These are phyloP conservation scores for Caenorhabditis japonica DNA, from an alignment of 2,888 invertebrate species.

Conservation along the genomic window DNA sequence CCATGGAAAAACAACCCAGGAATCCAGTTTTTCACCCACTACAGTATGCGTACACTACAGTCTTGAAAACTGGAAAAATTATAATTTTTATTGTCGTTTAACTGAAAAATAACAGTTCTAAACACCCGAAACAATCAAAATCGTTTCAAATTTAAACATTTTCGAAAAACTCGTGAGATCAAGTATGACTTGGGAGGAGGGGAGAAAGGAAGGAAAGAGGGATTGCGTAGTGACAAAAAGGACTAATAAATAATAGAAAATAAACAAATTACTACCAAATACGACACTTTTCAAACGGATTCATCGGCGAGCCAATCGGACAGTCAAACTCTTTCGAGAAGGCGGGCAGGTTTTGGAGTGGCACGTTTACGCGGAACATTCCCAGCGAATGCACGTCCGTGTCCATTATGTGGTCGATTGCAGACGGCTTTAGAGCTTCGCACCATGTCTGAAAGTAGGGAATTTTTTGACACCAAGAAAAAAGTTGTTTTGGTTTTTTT, in stretches of 20 bases:
- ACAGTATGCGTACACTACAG: too few relatives aligned
- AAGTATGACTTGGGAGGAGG: neutral
- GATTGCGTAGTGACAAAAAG: neutral
- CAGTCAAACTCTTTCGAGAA: constrained; percentile 76
- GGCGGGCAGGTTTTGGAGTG: constrained; percentile 62
- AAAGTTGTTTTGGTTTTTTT: neutral
- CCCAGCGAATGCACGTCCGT: constrained; percentile 69
- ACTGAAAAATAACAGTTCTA: too few relatives aligned
- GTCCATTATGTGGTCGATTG: constrained; percentile 69
- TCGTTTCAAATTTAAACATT: too few relatives aligned
- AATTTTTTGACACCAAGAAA: neutral
- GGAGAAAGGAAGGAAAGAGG: neutral
- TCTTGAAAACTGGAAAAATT: too few relatives aligned
- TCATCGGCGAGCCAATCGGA: constrained; percentile 75
- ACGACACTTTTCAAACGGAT: constrained; percentile 75
- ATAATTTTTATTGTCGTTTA: too few relatives aligned
- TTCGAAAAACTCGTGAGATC: too few relatives aligned
- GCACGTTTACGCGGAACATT: constrained; percentile 59
- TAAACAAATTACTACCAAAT: constrained; percentile 64
- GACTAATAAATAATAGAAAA: constrained; percentile 12
- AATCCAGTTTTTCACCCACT: too few relatives aligned
- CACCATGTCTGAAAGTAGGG: constrained; percentile 70
- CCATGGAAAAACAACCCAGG: too few relatives aligned
- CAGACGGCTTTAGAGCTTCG: constrained; percentile 67
- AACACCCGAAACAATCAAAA: too few relatives aligned